Conservation (phyloP, 2,113 vertebrate species). For the Gymnogyps californianus region DNA sequence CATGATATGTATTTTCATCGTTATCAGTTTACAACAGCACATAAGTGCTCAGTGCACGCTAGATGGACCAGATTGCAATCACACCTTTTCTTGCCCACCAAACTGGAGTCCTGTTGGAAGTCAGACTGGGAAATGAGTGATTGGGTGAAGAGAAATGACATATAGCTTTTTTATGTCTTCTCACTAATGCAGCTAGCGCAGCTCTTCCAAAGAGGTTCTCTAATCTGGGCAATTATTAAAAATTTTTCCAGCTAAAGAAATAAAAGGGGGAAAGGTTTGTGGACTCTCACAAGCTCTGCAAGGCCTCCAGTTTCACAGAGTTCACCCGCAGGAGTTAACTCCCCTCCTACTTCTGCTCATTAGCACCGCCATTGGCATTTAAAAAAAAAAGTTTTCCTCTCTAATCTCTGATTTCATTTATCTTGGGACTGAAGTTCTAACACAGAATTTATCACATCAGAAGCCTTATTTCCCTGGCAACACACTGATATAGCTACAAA, state of each 20-base stretch:
- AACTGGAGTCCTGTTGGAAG: background rate
- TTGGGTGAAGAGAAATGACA: background rate
- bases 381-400: background rate
- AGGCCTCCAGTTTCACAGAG: background rate
- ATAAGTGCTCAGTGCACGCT: fast-evolving
- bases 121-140: background rate
- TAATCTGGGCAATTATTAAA: background rate
- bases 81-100: background rate
- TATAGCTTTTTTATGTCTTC: background rate
- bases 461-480: background rate
- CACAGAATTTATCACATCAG: background rate
- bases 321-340: background rate
- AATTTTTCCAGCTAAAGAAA: background rate
- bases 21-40: background rate
- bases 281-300: background rate
- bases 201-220: background rate
- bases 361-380: background rate
- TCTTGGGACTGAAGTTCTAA: background rate
- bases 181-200: background rate
- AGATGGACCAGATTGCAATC: background rate
- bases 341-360: background rate
- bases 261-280: background rate
- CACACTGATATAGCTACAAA: background rate
- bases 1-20: background rate
- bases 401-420: background rate